Percentiles rank a stretch among this genome's conserved stretches.
These are phyloP conservation scores for Oplegnathus fasciatus DNA, from an alignment of 2,113 vertebrate genomes.

Conservation along the genomic window DNA sequence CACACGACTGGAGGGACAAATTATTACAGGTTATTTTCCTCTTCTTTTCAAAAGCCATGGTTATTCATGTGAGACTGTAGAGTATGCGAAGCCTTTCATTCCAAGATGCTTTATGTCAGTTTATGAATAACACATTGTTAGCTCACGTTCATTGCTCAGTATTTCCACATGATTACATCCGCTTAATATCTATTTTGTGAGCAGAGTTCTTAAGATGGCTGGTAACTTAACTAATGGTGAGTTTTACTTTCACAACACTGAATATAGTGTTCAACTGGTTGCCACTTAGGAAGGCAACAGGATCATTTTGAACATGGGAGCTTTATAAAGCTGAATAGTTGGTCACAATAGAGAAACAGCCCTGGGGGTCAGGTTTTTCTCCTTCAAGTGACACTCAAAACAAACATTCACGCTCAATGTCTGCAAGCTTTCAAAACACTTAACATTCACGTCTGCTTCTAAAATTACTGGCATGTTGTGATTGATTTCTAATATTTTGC, in stretches of 20 bases:
- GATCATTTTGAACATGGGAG: neutral
- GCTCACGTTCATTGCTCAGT: conserved; percentile 40
- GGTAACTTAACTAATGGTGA: conserved; percentile 27
- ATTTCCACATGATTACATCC: conserved; percentile 53
- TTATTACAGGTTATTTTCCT: conserved; percentile 84
- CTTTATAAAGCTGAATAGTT: conserved; percentile 3
- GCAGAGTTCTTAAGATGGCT: conserved; percentile 24
- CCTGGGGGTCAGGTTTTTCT: neutral
- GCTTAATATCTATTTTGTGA: conserved; percentile 36
- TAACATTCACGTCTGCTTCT: neutral
- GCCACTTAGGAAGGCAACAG: neutral
- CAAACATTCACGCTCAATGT: conserved; percentile 1
- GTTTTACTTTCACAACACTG: conserved; percentile 3
- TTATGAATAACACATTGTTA: conserved; percentile 61
- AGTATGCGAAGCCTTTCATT: conserved; percentile 62
- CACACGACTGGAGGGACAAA: conserved; percentile 84
- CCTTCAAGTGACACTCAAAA: conserved; percentile 5
- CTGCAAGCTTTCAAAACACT: conserved; percentile 28
- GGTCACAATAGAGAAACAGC: conserved; percentile 17
- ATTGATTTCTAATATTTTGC: conserved; percentile 21
- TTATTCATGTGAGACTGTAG: conserved; percentile 70
- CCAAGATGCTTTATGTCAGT: conserved; percentile 65
- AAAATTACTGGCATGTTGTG: neutral
- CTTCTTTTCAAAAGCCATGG: conserved; percentile 76
- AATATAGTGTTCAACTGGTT: conserved; percentile 16